These are phyloP conservation scores for Loriculus beryllinus DNA, from an alignment of 2,797 vertebrate species.

Conservation along the genomic window DNA sequence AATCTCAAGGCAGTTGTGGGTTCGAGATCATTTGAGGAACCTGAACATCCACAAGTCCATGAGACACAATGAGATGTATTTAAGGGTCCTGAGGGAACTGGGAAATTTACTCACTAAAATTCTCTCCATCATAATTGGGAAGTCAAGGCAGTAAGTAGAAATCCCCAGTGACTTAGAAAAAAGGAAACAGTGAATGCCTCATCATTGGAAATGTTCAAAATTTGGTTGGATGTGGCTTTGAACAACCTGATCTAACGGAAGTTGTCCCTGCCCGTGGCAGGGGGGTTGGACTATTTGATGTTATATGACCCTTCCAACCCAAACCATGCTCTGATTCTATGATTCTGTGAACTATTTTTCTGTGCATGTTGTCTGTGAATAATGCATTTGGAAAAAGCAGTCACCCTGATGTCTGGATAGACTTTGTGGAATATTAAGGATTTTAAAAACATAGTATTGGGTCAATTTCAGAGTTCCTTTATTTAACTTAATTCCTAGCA, in stretches of 20 bases:
- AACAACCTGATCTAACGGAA: background rate
- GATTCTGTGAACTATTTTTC: background rate
- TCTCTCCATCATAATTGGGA: background rate
- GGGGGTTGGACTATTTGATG: no score
- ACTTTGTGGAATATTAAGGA: background rate
- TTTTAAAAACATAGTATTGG: background rate
- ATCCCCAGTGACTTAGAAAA: background rate
- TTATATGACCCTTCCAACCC: background rate
- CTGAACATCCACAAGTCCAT: background rate
- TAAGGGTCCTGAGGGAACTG: no score
- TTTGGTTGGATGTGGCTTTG: background rate
- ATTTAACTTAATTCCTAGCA: background rate
- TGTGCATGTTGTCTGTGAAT: background rate
- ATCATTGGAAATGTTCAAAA: background rate
- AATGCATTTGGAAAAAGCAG: background rate
- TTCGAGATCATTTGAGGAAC: background rate
- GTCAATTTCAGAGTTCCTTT: background rate
- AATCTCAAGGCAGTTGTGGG: background rate
- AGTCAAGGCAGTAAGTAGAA: background rate
- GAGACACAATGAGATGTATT: background rate
- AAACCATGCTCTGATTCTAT: background rate
- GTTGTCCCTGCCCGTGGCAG: background rate
- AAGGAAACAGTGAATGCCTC: background rate
- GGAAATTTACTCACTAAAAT: background rate
- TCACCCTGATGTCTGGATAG: background rate